Base-by-base conservation (phyloP, 2,113 vertebrate species). In the Gadus macrocephalus region DNA sequence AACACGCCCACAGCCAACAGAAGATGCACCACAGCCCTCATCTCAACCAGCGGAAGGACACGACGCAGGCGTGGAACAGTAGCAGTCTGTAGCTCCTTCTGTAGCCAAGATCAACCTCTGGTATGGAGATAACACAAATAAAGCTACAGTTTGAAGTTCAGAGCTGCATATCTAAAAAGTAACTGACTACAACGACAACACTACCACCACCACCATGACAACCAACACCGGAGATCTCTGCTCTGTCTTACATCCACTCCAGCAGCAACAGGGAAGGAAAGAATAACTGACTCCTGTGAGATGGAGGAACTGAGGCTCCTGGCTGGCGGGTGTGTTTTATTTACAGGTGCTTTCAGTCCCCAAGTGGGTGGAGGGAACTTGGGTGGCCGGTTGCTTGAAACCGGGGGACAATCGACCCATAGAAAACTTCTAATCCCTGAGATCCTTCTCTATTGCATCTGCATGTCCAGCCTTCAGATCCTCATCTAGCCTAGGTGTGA, bases 1-100 rank as follows among this genome's bases (percentile, higher is more conserved):
- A 81, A 72, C 66, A 66, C 17, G 58, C 68, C 72, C 75, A 49
- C 60, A n/a, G 72, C 69, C 58, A 73, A 31, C 49, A 72, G 19
- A 66, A 12, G 5, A 20, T 56, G 17, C 20, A 71, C 60, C 11
- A 27, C 62, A 59, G 66, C 56, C 22, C 16, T 69, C 69, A 80
- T 80, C 42, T 31, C 68, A 22, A 12, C 16, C 5, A 14, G 5
- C 15, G 6, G n/a, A 7, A 17, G 55, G 55, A 7, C 55, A 38
- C 20, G 17, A 22, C 63, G 22, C 19, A 58, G 70, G 19, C 55
- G 35, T 59, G 8, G 12, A 17, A 22, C 35, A 64, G 55, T 2
- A 58, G 55, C 55, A 55, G 53, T 55, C 16, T 55, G 53, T 35
- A 35, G 31, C 31, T 35, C 31, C 31, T 35, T 35, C 31, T 35